phyloP scores from a whole-genome alignment of 2,888 invertebrate genomes.

The Apomyelois bistriatella region DNA sequence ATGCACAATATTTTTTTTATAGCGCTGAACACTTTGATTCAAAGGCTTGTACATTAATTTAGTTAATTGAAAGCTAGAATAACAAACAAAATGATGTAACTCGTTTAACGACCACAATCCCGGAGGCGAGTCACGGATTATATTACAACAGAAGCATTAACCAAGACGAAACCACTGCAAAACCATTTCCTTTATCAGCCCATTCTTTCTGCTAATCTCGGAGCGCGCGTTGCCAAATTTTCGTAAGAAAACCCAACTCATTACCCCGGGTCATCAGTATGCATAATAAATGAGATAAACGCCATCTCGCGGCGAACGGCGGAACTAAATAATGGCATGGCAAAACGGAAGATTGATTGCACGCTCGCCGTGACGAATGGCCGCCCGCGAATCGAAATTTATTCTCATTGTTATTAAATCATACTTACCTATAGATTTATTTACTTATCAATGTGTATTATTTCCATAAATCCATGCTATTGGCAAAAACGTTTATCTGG shows the following conservation, averaged over 20 bases:
- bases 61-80: too few species aligned
- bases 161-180: conserved; percentile 15
- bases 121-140: conserved; percentile 15
- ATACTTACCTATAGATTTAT: conserved; percentile 16
- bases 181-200: conserved; percentile 43
- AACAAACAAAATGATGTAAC: too few species aligned
- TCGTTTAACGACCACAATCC: conserved; percentile 13
- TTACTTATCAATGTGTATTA: conserved; percentile 10
- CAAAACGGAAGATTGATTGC: conserved; percentile 53
- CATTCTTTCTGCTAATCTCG: conserved; percentile 57
- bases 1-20: too few species aligned
- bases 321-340: conserved; percentile 54
- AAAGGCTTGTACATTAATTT: too few species aligned
- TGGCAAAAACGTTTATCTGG: conserved; percentile 35
- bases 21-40: too few species aligned
- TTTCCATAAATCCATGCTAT: conserved; percentile 11
- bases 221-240: conserved; percentile 59
- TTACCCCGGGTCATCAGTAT: conserved; percentile 87
- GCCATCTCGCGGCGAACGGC: conserved; percentile 62
- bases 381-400: conserved; percentile 23
- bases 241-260: conserved; percentile 73
- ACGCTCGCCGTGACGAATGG: conserved; percentile 41
- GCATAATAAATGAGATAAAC: conserved; percentile 85
- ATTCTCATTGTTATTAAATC: conserved; percentile 27
- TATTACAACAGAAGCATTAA: conserved; percentile 17